Base-by-base conservation (phyloP, 2,888 invertebrate genomes). In the Plagiodera versicolora region DNA sequence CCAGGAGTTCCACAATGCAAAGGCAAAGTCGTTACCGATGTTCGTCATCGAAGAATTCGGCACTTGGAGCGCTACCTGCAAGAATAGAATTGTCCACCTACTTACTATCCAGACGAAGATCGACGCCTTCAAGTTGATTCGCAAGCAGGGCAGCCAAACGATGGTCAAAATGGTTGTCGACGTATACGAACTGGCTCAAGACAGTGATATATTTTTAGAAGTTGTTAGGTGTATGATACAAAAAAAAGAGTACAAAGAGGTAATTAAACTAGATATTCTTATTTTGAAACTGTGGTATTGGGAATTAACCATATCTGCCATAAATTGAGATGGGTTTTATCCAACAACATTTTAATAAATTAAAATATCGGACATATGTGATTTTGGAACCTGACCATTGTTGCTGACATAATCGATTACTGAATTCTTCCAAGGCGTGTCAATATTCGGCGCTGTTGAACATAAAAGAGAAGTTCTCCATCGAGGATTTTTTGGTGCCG, bases 401-500 rank as follows among this genome's bases (percentile, higher is more conserved):
- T n/a, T n/a, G n/a, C n/a, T n/a, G n/a, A n/a, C n/a, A n/a, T n/a
- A n/a, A 24, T 24, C 6, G 3, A 24, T 24, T 3, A 24, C 24
- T 24, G 4, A 5, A 24, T 24, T 24, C 4, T 28, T 59, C 61
- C 56, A 61, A 86, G 83, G 92, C 90, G 20, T 88, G 89, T 32
- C 89, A 90, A 74, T 86, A 88, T 80, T 84, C 87, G 6, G 83
- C 87, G 56, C 83, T 87, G 54, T 81, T 92, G 72, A 83, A 87
- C 64, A 77, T 92, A 39, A 89, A 89, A 72, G 81, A 85, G 63
- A 81, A 85, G 57, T 90, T 92, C 75, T 81, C 84, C 51, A 86
- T 91, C 54, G 86, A 90, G 74, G 86, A 88, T 58, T 83, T 94
- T 68, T 75, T 92, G 6, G 82, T 95, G 64, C 94, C 94, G 0